phyloP scores from a whole-genome alignment of 2,888 invertebrate species.

The Drosophila anomalata region DNA sequence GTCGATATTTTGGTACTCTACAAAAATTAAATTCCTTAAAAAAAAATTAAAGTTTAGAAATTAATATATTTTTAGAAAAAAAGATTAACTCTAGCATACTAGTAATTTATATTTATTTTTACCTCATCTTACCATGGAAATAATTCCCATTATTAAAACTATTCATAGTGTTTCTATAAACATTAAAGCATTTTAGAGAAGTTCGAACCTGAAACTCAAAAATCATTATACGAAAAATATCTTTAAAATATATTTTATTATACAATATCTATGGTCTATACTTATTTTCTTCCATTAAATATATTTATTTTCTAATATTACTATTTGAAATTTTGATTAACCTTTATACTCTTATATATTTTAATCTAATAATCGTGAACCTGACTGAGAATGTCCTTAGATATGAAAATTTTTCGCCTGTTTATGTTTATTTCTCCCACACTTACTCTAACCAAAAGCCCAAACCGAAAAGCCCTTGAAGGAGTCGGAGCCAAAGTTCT shows the following conservation, averaged over 20 bases:
- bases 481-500: slow-evolving; percentile 20
- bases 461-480: slow-evolving; percentile 9
- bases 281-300: too few relatives aligned
- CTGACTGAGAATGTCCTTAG: slow-evolving; percentile 6
- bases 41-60: too few relatives aligned
- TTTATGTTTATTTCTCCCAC: slow-evolving; percentile 22
- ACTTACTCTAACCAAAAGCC: slow-evolving; percentile 24
- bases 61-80: too few relatives aligned
- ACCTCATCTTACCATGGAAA: too few relatives aligned
- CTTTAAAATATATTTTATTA: too few relatives aligned
- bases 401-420: slow-evolving; percentile 28
- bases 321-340: not conserved
- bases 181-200: not conserved
- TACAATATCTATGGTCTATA: too few relatives aligned
- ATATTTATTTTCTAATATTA: too few relatives aligned
- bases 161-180: not conserved
- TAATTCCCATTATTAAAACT: not conserved
- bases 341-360: not conserved
- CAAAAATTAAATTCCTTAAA: not conserved
- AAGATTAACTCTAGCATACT: too few relatives aligned
- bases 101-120: too few relatives aligned
- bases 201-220: not conserved
- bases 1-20: slow-evolving; percentile 45
- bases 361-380: slow-evolving; percentile 28
- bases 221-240: too few relatives aligned